Base-by-base conservation (phyloP, 2,888 invertebrate genomes). In the Cryptocheilus praepositus region DNA sequence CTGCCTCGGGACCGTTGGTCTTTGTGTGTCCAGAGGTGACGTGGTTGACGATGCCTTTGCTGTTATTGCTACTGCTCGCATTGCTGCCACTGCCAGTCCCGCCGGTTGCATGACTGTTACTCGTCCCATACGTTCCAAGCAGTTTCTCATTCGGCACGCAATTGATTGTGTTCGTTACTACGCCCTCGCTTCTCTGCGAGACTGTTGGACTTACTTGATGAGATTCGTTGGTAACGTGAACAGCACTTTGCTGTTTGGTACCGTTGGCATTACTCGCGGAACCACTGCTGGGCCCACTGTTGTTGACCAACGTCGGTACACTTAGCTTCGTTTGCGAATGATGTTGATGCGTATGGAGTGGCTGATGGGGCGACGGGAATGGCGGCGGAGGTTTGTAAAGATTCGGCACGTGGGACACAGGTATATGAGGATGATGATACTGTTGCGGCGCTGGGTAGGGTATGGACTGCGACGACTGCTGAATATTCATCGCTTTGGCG, bases 391-490 rank as follows among this genome's bases (percentile, higher is more conserved):
- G 85, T 64, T 86, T 86, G 60, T 84, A 87, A 16, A 83, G 67
- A 62, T 80, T 82, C 7, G 85, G 79, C 15, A 85, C 81, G 53
- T 84, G 86, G 16, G 84, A 74, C 3, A 81, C 83, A 0, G 86
- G 82, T 68, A 85, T 84, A 16, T 85, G 87, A 0, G 84, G 79
- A 74, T 83, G 85, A 76, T 85, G 86, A 54, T 81, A 86, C 44
- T 77, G 80, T n/a, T 81, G 71, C 8, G 80, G 67, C 1, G 81
- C 76, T 1, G 49, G n/a, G 65, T 84, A 84, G 0, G 85, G 69
- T 16, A 83, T 68, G 16, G 79, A 74, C 25, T 77, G 76, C 0
- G 71, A 45, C 25, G 66, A 66, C 51, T 80, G 82, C 45, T 81
- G 79, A 64, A 65, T 61, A 55, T 59, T 74, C 45, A 72, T 63